A percentile compares a stretch with the other conserved stretches of the same genome.
phyloP scores from a whole-genome alignment of 2,888 invertebrate species.

The Lochmaea capreae region DNA sequence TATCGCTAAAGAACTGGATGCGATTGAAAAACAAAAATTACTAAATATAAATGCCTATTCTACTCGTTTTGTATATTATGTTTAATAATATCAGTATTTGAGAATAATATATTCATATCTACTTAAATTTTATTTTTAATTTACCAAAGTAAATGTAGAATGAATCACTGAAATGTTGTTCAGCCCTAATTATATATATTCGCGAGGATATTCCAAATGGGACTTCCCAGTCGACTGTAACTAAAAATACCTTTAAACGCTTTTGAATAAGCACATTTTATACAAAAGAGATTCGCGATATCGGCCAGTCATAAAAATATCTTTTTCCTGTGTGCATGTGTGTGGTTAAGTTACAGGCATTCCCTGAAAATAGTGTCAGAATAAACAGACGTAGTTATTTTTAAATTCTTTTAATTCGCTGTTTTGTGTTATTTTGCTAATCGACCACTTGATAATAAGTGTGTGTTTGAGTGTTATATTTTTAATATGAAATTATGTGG shows the following conservation, averaged over 20 bases:
- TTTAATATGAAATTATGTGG: neutral
- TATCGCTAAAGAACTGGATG: too few species aligned
- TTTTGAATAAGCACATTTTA: neutral
- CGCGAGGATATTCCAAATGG: neutral
- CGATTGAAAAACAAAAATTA: too few species aligned
- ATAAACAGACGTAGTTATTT: neutral
- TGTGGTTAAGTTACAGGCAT: neutral
- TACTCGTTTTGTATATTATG: too few species aligned
- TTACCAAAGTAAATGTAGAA: neutral
- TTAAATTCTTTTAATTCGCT: conserved; percentile 3
- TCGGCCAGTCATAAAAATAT: conserved; percentile 7
- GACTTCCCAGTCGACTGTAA: conserved; percentile 5
- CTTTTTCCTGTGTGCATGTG: neutral
- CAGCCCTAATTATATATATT: neutral
- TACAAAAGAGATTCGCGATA: neutral
- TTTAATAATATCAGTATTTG: too few species aligned
- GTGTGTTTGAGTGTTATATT: neutral
- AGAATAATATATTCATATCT: too few species aligned
- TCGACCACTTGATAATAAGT: neutral
- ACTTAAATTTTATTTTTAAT: neutral
- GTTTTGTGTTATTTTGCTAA: neutral
- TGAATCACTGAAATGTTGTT: neutral
- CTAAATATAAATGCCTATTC: too few species aligned
- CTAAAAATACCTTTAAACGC: neutral
- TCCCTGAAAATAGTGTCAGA: neutral